Evolutionary conservation across 2,113 vertebrate genomes (phyloP).

Genomic region (Rhipidura dahli): DNA sequence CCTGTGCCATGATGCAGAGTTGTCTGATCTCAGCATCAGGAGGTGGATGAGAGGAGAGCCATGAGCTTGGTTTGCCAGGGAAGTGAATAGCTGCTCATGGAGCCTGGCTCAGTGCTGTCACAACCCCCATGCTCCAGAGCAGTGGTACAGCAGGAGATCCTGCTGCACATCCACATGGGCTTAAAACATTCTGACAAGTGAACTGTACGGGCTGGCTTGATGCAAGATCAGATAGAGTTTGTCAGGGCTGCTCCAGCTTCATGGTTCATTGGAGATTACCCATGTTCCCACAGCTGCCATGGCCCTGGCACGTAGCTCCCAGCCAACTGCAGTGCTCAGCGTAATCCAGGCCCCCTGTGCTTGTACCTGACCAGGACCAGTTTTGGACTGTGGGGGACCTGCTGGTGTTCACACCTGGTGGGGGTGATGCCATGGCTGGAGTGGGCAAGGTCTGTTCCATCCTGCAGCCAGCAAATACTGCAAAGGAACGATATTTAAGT

Average conservation of each 20-base stretch:
- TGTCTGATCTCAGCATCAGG: neutral
- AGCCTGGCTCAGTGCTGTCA: neutral
- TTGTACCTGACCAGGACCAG: neutral
- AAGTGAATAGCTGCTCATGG: neutral
- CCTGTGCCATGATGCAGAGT: fast-evolving
- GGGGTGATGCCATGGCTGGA: neutral
- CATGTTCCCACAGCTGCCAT: neutral
- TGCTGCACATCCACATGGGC: neutral
- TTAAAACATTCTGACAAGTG: slow-evolving; percentile 28
- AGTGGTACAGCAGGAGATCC: neutral
- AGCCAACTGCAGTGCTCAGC: neutral
- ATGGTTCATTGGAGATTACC: neutral
- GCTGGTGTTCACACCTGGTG: neutral
- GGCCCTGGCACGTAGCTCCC: neutral
- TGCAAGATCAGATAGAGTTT: neutral
- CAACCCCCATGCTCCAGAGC: neutral
- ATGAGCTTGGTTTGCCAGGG: neutral
- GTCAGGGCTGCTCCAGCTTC: neutral
- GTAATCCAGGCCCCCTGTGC: neutral
- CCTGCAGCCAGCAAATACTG: neutral
- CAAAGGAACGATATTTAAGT: neutral
- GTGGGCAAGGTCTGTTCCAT: neutral
- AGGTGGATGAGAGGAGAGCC: neutral
- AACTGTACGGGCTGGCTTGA: neutral
- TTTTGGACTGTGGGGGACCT: neutral